Percentiles rank a stretch among this genome's conserved stretches.
These are phyloP conservation scores for Euglossa dilemma DNA, from an alignment of 1,140 invertebrate species.

Conservation along the genomic window DNA sequence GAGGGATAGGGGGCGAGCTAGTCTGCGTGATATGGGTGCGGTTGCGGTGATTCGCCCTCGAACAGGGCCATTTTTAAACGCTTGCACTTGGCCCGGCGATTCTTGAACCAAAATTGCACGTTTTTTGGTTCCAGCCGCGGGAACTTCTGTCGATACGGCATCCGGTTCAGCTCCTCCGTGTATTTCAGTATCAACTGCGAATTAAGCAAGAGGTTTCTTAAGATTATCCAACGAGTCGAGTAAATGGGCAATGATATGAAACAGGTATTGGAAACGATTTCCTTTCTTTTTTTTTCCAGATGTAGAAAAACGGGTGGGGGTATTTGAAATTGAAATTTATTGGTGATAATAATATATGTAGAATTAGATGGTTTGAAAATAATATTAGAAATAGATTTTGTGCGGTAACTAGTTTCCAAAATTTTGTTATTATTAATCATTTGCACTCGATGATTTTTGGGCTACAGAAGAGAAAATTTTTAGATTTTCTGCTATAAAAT, in stretches of 20 bases:
- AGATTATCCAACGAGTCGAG: not conserved
- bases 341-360: too few relatives aligned
- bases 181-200: slow-evolving; percentile 95
- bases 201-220: slow-evolving; percentile 13
- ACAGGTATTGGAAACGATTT: not conserved
- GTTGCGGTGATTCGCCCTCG: slow-evolving; percentile 85
- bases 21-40: slow-evolving; percentile 80
- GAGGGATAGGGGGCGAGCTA: slow-evolving; percentile 62
- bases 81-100: slow-evolving; percentile 97
- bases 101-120: slow-evolving; percentile 99
- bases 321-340: too few relatives aligned
- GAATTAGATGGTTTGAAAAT: too few relatives aligned
- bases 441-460: too few relatives aligned
- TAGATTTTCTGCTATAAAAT: too few relatives aligned
- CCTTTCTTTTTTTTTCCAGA: too few relatives aligned
- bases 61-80: slow-evolving; percentile 94
- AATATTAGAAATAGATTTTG: too few relatives aligned
- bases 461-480: too few relatives aligned
- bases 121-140: slow-evolving; percentile 98
- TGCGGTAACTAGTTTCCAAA: too few relatives aligned
- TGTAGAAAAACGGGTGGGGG: too few relatives aligned
- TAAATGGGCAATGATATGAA: too few relatives aligned
- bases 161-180: slow-evolving; percentile 96
- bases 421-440: too few relatives aligned
- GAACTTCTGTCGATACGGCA: slow-evolving; percentile 98